Conservation (phyloP, 2,113 vertebrate species). For the Notarius lentiginosus region DNA sequence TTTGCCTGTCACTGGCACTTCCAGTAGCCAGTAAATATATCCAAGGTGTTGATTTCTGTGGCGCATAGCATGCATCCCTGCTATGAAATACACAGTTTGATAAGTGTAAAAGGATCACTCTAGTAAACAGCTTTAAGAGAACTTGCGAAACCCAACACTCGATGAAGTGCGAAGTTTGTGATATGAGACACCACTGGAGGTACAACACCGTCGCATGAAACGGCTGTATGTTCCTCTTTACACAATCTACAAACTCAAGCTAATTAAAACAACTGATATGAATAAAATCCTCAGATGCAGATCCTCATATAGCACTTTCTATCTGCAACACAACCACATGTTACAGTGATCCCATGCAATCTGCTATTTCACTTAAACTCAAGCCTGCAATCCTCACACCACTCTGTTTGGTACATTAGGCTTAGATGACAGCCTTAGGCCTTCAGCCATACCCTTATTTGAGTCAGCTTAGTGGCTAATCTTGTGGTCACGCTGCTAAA, state of each 20-base stretch:
- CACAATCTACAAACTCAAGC: constrained; percentile 58
- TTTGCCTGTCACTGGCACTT: constrained; percentile 55
- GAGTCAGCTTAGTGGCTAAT: constrained; percentile 39
- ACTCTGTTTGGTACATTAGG: constrained; percentile 46
- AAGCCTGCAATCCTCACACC: constrained; percentile 31
- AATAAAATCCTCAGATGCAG: not conserved
- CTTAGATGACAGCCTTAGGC: constrained; percentile 40
- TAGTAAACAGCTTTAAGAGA: constrained; percentile 73
- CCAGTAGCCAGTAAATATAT: constrained; percentile 72
- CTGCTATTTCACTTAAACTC: constrained; percentile 39
- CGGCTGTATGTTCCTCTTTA: constrained; percentile 47
- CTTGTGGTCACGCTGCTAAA: constrained; percentile 20
- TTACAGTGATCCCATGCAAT: not conserved
- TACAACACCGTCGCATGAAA: constrained; percentile 64
- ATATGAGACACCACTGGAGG: constrained; percentile 68
- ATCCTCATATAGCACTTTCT: not conserved
- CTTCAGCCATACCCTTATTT: constrained; percentile 28
- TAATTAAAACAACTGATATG: not conserved
- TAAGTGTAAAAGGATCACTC: constrained; percentile 73
- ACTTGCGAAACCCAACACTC: constrained; percentile 74
- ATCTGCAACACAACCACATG: not conserved
- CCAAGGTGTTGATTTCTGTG: constrained; percentile 78
- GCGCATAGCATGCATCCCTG: constrained; percentile 67
- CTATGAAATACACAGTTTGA: constrained; percentile 71
- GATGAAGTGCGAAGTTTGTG: constrained; percentile 71